Conservation (phyloP, 2,888 invertebrate genomes). For the Acanthopleura granulata region DNA sequence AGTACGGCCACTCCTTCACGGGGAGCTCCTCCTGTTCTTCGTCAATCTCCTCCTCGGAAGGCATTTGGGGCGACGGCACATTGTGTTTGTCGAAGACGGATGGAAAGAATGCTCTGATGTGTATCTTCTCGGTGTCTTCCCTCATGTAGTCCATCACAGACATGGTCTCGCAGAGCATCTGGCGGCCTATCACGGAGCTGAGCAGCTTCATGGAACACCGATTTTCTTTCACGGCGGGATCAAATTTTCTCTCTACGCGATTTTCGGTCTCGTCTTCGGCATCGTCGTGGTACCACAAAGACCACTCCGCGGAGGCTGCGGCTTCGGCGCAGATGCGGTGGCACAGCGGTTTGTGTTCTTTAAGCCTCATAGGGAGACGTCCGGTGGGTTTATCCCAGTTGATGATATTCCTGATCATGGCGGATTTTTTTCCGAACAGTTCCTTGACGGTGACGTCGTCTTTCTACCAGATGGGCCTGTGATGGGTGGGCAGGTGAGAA, state of each 20-base stretch:
- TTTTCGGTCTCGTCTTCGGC: background rate
- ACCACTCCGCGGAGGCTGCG: background rate
- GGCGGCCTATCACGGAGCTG: background rate
- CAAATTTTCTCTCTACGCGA: background rate
- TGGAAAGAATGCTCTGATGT: background rate
- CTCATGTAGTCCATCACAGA: background rate
- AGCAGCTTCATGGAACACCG: background rate
- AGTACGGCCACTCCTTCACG: background rate
- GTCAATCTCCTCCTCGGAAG: background rate
- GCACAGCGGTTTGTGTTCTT: background rate
- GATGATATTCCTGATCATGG: background rate
- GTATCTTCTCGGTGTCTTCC: background rate
- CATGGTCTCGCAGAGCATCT: background rate
- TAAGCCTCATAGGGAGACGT: background rate
- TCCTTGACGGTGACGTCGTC: background rate
- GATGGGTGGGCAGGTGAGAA: background rate
- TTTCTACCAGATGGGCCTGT: background rate
- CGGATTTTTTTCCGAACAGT: background rate
- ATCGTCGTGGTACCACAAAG: background rate
- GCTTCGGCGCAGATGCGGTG: background rate
- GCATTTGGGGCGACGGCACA: background rate
- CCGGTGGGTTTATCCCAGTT: background rate
- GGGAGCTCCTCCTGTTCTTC: background rate
- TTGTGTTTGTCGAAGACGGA: too few relatives aligned
- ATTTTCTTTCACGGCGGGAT: background rate